A percentile compares a stretch with the other conserved stretches of the same genome.
These are phyloP conservation scores for Zootermopsis nevadensis DNA, from an alignment of 2,888 invertebrate genomes.

Conservation along the genomic window DNA sequence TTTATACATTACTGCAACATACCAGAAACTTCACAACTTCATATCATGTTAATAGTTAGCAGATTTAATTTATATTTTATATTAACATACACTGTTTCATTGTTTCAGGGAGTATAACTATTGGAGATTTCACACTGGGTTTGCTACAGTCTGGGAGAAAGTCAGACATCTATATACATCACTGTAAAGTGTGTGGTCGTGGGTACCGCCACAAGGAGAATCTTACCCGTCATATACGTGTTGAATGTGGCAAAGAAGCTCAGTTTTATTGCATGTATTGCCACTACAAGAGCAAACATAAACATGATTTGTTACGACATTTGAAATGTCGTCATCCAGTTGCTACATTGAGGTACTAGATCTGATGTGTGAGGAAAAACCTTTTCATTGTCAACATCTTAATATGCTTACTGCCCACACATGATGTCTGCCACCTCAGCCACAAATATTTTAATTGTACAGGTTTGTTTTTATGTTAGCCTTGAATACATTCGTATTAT, in stretches of 20 bases:
- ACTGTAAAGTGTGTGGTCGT: constrained; percentile 48
- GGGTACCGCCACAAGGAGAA: constrained; percentile 45
- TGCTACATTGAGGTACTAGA: neutral
- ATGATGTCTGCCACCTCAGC: no score
- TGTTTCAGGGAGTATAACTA: constrained; percentile 13
- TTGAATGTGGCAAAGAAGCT: constrained; percentile 58
- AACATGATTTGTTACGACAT: constrained; percentile 53
- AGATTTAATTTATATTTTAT: neutral
- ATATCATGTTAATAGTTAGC: neutral
- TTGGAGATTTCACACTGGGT: constrained; percentile 21
- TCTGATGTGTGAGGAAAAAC: no score
- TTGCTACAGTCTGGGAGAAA: constrained; percentile 3
- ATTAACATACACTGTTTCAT: neutral
- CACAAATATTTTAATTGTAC: no score
- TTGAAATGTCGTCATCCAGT: constrained; percentile 47
- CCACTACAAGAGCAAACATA: constrained; percentile 55
- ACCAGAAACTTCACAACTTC: no score
- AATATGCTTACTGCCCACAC: no score
- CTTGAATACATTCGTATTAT: no score
- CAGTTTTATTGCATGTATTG: constrained; percentile 55
- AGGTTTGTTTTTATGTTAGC: no score
- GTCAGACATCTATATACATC: neutral
- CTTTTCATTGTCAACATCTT: no score
- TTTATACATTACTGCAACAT: no score
- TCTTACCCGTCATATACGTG: constrained; percentile 55